Base-by-base conservation (phyloP, 2,113 vertebrate genomes). In the Recurvirostra avosetta region DNA sequence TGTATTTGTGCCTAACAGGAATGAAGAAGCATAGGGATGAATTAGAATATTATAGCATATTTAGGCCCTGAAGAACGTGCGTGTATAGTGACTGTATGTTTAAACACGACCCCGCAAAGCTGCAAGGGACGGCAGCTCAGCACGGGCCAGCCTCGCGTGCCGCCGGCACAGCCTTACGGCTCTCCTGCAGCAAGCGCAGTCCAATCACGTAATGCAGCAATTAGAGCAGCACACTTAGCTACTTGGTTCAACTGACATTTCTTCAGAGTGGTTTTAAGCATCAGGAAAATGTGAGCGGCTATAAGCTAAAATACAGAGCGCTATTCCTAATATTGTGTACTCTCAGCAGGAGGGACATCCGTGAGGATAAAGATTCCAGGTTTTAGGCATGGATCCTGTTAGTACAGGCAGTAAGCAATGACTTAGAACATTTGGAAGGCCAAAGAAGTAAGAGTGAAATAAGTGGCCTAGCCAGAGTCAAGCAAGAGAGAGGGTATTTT, bases 151-250 rank as follows among this genome's bases (percentile, higher is more conserved):
- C 29, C 70, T 72, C 3, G 1, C 8, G 2, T 38, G 61, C 59
- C 59, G 50, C 23, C 85, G 29, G 67, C 55, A 4, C 41, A 32
- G 55, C 47, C 68, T 15, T 3, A 26, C 19, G 2, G 68, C 58
- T 81, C 40, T 74, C 29, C 52, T 13, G 40, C 77, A 84, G 90
- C 82, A 77, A 71, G 55, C 6, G 34, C 59, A 85, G 83, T 53
- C 58, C 76, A 11, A 29, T 50, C 75, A 36, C 12, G 2, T 74
- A 45, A 45, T 7, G 34, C 61, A 73, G 90, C 85, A 90, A 88
- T 45, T 81, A 84, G 62, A 92, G 90, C 88, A 92, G 78, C 49
- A 17, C 49, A 27, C 82, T 73, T 47, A 59, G 88, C 88, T 50
- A 9, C 72, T 93, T 71, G 56, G 56, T 75, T 78, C 68, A 71